phyloP scores from a whole-genome alignment of 2,113 vertebrate species.

The Helogale parvula region DNA sequence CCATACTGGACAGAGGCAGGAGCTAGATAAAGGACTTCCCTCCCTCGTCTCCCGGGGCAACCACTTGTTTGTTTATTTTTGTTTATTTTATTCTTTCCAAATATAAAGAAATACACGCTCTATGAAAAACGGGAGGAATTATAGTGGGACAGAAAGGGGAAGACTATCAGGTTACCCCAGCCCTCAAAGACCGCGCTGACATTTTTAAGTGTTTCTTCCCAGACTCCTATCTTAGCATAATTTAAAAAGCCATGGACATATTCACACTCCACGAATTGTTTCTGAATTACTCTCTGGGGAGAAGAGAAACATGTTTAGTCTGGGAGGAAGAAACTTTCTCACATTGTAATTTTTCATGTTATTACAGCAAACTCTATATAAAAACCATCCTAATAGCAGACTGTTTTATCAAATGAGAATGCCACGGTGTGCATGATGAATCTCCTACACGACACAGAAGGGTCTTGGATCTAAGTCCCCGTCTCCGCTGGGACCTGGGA shows the following conservation, averaged over 20 bases:
- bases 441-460: background rate
- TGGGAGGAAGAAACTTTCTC: slow-evolving; percentile 16
- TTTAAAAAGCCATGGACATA: background rate
- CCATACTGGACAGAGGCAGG: background rate
- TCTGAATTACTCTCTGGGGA: background rate
- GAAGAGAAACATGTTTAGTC: background rate
- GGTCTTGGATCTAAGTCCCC: background rate
- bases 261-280: background rate
- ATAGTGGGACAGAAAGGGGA: background rate
- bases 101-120: background rate
- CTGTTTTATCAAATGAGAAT: background rate
- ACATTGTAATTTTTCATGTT: background rate
- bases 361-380: background rate
- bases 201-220: background rate
- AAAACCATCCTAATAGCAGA: background rate
- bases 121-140: background rate
- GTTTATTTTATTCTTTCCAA: slow-evolving; percentile 16
- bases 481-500: background rate
- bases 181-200: background rate
- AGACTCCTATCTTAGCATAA: background rate
- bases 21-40: background rate
- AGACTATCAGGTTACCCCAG: background rate
- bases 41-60: slow-evolving; percentile 2
- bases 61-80: background rate
- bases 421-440: background rate